Evolutionary conservation across 2,113 vertebrate species (phyloP).

Genomic region (Vulpes ferrilata): DNA sequence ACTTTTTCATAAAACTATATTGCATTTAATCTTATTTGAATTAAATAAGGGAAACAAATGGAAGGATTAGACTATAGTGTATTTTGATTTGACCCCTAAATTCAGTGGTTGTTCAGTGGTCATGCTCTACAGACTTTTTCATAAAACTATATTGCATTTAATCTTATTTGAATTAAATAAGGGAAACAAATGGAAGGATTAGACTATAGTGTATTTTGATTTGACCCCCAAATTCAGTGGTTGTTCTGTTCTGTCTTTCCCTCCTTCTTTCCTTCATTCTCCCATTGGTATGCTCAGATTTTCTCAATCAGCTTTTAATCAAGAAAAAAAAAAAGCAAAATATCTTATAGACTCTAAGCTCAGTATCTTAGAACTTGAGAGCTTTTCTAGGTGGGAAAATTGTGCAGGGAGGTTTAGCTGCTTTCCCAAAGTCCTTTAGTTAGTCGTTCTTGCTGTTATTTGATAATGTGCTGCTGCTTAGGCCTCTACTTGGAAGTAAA

Average conservation of each 20-base stretch:
- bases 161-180: conserved; percentile 12
- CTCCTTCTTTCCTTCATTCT: background rate
- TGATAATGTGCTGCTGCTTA: background rate
- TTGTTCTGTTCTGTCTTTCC: background rate
- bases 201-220: conserved; percentile 15
- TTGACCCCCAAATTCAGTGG: background rate
- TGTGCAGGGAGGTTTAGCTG: background rate
- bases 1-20: conserved; percentile 22
- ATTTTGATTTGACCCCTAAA: conserved; percentile 24
- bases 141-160: background rate
- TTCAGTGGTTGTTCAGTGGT: background rate
- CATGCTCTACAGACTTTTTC: conserved; percentile 11
- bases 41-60: background rate
- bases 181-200: background rate
- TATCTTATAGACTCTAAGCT: background rate
- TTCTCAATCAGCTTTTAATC: background rate
- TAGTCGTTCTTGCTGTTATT: background rate
- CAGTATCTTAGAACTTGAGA: background rate
- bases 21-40: background rate
- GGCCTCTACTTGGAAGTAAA: background rate
- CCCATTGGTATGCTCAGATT: background rate
- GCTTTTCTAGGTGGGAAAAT: background rate
- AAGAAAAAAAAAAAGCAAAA: background rate
- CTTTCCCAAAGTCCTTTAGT: background rate
- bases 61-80: background rate